A percentile compares a stretch with the other conserved stretches of the same genome.
These are phyloP conservation scores for Drosophila leonis DNA, from an alignment of 2,888 invertebrate genomes.

Conservation along the genomic window DNA sequence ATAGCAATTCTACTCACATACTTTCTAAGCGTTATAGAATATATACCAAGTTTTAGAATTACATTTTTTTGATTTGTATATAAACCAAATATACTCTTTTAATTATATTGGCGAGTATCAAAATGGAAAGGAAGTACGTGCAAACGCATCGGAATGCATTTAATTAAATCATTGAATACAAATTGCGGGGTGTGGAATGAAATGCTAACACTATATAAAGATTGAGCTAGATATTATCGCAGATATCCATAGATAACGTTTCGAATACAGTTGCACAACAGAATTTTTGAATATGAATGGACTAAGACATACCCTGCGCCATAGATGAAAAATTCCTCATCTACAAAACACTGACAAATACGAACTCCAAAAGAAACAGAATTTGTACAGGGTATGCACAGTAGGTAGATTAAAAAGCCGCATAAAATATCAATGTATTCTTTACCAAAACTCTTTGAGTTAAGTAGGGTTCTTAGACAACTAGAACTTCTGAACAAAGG, in stretches of 20 bases:
- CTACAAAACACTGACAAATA: neutral
- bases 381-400: neutral
- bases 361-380: neutral
- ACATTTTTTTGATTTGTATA: neutral
- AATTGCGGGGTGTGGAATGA: constrained; percentile 8
- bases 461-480: neutral
- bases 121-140: constrained; percentile 64
- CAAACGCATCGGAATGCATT: constrained; percentile 73
- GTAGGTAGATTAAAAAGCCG: neutral
- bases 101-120: neutral
- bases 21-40: neutral
- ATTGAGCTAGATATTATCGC: constrained; percentile 8
- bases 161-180: constrained; percentile 54
- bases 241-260: neutral
- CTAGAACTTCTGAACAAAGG: neutral
- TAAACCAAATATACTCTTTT: neutral
- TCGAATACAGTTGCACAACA: neutral
- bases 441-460: neutral
- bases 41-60: neutral
- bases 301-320: neutral
- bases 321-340: neutral
- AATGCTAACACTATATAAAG: constrained; percentile 1
- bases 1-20: neutral
- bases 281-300: neutral
- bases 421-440: too few species aligned